Percentiles rank a stretch among this genome's conserved stretches.
phyloP scores from a whole-genome alignment of 2,888 invertebrate genomes.

The Aphodius granarius region DNA sequence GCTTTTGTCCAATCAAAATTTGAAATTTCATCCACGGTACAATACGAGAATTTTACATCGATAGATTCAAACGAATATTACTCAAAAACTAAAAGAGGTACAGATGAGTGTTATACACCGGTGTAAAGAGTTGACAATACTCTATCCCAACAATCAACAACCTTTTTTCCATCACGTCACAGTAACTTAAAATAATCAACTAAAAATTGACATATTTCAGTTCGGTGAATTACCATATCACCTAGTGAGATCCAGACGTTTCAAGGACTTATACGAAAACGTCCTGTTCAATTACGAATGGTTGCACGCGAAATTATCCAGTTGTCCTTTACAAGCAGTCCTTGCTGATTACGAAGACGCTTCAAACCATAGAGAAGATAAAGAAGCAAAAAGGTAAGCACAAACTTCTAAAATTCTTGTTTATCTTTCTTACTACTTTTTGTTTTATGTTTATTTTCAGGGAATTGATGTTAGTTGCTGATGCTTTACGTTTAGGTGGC shows the following conservation, averaged over 20 bases:
- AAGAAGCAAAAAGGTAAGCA: slow-evolving; percentile 73
- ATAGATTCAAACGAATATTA: background rate
- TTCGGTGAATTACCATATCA: slow-evolving; percentile 96
- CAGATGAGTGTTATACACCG: background rate
- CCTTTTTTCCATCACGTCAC: background rate
- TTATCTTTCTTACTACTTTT: background rate
- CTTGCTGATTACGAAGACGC: slow-evolving; percentile 96
- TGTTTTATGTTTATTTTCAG: slow-evolving; percentile 59
- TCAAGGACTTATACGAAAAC: slow-evolving; percentile 86
- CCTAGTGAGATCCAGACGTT: slow-evolving; percentile 85
- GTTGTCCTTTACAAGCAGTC: slow-evolving; percentile 93
- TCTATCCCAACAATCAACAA: background rate
- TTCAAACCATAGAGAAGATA: slow-evolving; percentile 76
- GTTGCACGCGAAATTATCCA: slow-evolving; percentile 93
- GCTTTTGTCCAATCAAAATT: background rate
- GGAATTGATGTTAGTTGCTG: slow-evolving; percentile 90
- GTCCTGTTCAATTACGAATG: slow-evolving; percentile 97
- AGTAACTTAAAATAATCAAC: background rate
- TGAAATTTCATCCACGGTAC: background rate
- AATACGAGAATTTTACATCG: background rate
- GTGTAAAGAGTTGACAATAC: background rate
- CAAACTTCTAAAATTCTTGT: background rate
- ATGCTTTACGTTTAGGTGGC: slow-evolving; percentile 90
- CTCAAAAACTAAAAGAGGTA: background rate
- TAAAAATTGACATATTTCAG: slow-evolving; percentile 52